Evolutionary conservation across 2,797 vertebrate species (phyloP), one percentile per base, ranked within the genome.

Genomic region (Psittacula echo): DNA sequence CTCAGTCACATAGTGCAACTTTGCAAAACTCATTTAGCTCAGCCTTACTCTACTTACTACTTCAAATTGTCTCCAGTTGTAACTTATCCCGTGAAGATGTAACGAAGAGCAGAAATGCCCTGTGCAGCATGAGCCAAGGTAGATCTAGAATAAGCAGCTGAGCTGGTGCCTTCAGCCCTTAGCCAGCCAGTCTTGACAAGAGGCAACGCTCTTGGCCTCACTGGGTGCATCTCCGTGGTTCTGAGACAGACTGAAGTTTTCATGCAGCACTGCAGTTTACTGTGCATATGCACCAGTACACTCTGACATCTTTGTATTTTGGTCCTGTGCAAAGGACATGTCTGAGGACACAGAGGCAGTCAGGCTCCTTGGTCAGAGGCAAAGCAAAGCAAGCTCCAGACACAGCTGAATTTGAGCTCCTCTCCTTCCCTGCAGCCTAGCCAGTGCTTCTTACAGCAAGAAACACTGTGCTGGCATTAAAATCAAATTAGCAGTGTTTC

Each of bases 251-350:
- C 47, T 15, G 48, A 10, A 20, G 44, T 18, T 85, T 44, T 70
- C 50, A 11, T 5, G 27, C 29, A n/a, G 27, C 2, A 7, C 0
- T 14, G 79, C 47, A 60, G 22, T 16, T 20, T 0, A 5, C 29
- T 45, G 15, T 11, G 23, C 41, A 12, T 19, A 8, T 1, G 1
- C 19, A 62, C 9, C 11, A 2, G 17, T 5, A 51, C 4, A 0
- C 17, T 32, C 10, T 0, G 30, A n/a, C 19, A 8, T 6, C 66
- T 58, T 37, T 9, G 13, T 6, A 5, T 21, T 87, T 77, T 3
- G 0, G 39, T 32, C 26, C 23, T 30, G 34, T 42, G 53, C 44
- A 44, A 62, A 60, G 53, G 34, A 22, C 26, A 13, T 7, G 5
- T 37, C 44, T 54, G 58, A 79, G 68, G 75, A 27, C 21, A 21